Evolutionary conservation across 2,888 invertebrate species (phyloP).

Genomic region (Drosophila fulvimacula): DNA sequence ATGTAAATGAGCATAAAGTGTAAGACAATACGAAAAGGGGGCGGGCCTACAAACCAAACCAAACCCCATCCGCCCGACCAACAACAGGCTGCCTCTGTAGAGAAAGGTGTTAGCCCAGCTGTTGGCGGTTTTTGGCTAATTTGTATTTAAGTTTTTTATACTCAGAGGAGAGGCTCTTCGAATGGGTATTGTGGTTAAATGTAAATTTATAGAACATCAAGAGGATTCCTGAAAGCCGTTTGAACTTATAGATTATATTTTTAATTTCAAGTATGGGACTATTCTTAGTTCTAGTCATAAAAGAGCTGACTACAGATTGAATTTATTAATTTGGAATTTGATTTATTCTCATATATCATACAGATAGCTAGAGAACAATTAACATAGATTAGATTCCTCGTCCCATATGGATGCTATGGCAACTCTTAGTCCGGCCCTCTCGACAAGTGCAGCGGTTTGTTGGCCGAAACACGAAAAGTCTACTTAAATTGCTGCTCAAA

Average conservation of each 20-base stretch:
- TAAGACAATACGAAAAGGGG: constrained; percentile 1
- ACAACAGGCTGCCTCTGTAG: not conserved
- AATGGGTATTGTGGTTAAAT: not conserved
- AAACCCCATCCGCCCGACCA: not conserved
- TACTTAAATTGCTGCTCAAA: constrained; percentile 13
- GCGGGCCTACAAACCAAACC: not conserved
- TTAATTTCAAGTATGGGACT: too few species aligned
- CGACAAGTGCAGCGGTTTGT: constrained; percentile 1
- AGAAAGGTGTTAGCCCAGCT: constrained; percentile 10
- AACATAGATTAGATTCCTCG: not conserved
- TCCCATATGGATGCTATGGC: not conserved
- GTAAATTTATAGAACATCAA: not conserved
- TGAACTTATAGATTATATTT: not conserved
- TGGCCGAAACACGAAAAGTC: constrained; percentile 14
- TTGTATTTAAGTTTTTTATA: constrained; percentile 15
- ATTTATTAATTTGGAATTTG: not conserved
- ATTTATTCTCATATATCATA: not conserved
- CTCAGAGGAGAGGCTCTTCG: not conserved
- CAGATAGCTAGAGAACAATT: not conserved
- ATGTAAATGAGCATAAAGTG: constrained; percentile 60
- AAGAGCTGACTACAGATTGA: too few species aligned
- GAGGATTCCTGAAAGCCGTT: not conserved
- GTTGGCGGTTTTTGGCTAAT: constrained; percentile 23
- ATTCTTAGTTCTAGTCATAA: too few species aligned
- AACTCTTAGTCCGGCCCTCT: not conserved